A percentile compares a stretch with the other conserved stretches of the same genome.
phyloP scores from a whole-genome alignment of 2,888 invertebrate genomes.

The Bembecia ichneumoniformis region DNA sequence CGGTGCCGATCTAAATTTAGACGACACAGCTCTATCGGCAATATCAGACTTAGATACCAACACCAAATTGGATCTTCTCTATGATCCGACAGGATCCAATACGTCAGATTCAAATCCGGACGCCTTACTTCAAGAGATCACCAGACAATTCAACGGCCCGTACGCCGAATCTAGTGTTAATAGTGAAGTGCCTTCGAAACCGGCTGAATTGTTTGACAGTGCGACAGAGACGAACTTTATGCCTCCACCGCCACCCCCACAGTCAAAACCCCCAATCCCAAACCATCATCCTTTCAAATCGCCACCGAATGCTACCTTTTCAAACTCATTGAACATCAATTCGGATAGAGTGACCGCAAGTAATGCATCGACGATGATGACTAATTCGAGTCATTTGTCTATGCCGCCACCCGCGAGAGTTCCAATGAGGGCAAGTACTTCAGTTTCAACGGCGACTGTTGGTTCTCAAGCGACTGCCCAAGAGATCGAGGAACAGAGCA shows the following conservation, averaged over 20 bases:
- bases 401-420: constrained; percentile 55
- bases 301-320: constrained; percentile 26
- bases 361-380: background rate
- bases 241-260: constrained; percentile 47
- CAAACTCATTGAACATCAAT: constrained; percentile 13
- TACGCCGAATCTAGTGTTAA: constrained; percentile 14
- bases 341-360: constrained; percentile 11
- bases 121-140: constrained; percentile 31
- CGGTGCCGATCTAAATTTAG: constrained; percentile 73
- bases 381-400: constrained; percentile 16
- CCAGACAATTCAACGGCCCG: constrained; percentile 33
- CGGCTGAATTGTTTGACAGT: constrained; percentile 15
- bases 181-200: constrained; percentile 31
- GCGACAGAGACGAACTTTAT: constrained; percentile 34
- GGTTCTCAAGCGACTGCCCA: constrained; percentile 65
- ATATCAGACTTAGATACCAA: constrained; percentile 50
- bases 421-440: constrained; percentile 36
- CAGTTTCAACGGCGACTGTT: constrained; percentile 55
- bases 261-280: constrained; percentile 25
- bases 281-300: constrained; percentile 27
- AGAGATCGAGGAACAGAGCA: constrained; percentile 77
- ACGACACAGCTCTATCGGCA: constrained; percentile 47
- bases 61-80: constrained; percentile 55
- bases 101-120: constrained; percentile 4
- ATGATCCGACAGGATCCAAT: constrained; percentile 9